phyloP scores from a whole-genome alignment of 2,113 vertebrate genomes.

The Lagopus leucura region DNA sequence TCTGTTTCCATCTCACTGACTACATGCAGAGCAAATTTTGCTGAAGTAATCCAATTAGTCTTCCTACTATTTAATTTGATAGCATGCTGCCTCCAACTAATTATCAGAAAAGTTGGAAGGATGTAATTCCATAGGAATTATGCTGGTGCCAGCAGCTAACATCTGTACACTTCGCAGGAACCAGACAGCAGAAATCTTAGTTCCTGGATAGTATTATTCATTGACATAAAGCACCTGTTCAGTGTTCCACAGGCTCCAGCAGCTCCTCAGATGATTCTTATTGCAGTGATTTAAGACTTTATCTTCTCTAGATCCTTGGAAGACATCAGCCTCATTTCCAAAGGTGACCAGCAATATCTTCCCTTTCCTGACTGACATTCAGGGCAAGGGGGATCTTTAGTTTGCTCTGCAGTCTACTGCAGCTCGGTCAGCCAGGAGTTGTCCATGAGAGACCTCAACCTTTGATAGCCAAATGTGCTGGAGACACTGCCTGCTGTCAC shows the following conservation, averaged over 20 bases:
- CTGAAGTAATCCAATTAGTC: slow-evolving; percentile 23
- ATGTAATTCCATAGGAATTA: not conserved
- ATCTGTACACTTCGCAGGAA: not conserved
- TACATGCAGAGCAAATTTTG: slow-evolving; percentile 1
- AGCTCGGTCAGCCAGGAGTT: accelerated
- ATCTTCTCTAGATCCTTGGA: not conserved
- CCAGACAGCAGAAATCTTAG: not conserved
- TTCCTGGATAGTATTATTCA: not conserved
- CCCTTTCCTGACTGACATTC: not conserved
- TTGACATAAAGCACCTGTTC: not conserved
- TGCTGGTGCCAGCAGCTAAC: not conserved
- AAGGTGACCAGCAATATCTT: not conserved
- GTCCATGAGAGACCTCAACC: not conserved
- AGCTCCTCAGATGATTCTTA: not conserved
- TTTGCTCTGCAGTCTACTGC: not conserved
- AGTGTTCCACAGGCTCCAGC: not conserved
- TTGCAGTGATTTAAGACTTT: not conserved
- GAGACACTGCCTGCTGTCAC: not conserved
- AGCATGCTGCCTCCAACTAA: not conserved
- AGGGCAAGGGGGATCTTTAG: not conserved
- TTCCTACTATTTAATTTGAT: slow-evolving; percentile 10
- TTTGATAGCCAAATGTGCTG: not conserved
- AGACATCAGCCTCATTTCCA: not conserved
- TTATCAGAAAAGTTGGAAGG: slow-evolving; percentile 1
- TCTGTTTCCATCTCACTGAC: not conserved